Evolutionary conservation across 2,797 vertebrate genomes (phyloP), one percentile per base, ranked within the genome.

Genomic region (Staurois parvus): DNA sequence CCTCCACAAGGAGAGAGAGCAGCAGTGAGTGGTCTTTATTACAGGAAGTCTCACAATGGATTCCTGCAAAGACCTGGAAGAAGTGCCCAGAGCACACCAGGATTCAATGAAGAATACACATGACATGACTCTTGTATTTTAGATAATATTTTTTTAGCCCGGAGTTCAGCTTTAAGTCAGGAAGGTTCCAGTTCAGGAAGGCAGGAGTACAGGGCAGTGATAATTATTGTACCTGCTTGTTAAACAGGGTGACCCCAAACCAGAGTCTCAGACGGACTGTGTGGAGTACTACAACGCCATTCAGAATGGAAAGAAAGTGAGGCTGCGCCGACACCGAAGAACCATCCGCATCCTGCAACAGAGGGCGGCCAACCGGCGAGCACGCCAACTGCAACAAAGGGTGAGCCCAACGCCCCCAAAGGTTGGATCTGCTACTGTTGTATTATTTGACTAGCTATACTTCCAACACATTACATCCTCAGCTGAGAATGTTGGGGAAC

Each of bases 341-440:
- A 64, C 94, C 9, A 70, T 89, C 48, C 93, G 88, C 0, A 48
- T 88, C 0, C 90, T 93, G 79, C 94, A 94, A n/a, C 92, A 94
- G 83, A 94, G 92, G 17, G 87, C 91, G 6, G 88, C 92, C 1
- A 89, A 90, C 0, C 93, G 91, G 77, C 92, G 93, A 0, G 91
- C 94, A 78, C 94, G 92, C 59, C 95, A 97, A 88, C 94, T 96
- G 62, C 95, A 95, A 42, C 95, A 94, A 83, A 96, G 94, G 84
- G 96, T 97, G 86, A 88, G 82, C 4, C 17, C 1, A 66, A 7
- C n/a, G 21, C 8, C n/a, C 0, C 21, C 15, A 52, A 4, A 19
- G 19, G 48, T 52, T 10, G 37, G 37, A 21, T 56, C 48, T 56
- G 48, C 4, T 7, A 21, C 19, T 59, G 19, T 24, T 59, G 2